These are phyloP conservation scores for Cladorhizidae sp. DNA, from an alignment of 37 sponge, comb jelly and placozoan genomes.

Conservation along the genomic window DNA sequence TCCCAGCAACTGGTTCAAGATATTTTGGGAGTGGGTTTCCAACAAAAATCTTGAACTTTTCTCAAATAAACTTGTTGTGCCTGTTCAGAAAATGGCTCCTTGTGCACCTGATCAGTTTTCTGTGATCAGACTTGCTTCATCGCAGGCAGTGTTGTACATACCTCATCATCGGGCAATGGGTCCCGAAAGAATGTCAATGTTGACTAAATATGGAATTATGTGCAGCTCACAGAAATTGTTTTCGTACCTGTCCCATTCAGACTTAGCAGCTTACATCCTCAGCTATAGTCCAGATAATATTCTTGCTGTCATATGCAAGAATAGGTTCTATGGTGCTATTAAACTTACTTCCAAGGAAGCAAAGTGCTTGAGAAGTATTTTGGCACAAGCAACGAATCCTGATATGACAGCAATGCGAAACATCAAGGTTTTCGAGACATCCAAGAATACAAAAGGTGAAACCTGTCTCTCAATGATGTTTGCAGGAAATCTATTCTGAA, in stretches of 20 bases:
- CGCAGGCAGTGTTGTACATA: neutral
- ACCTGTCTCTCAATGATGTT: conserved; percentile 11
- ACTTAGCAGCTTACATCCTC: neutral
- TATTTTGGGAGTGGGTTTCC: conserved; percentile 52
- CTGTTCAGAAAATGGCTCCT: neutral
- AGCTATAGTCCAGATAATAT: neutral
- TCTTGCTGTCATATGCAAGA: neutral
- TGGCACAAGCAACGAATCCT: neutral
- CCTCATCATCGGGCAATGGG: neutral
- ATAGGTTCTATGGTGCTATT: neutral
- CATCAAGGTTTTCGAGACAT: conserved; percentile 5
- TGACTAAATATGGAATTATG: neutral
- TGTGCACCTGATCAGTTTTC: neutral
- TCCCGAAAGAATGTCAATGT: neutral
- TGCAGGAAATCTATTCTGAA: neutral
- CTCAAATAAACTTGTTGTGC: conserved; percentile 15
- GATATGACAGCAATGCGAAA: neutral
- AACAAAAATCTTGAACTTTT: conserved; percentile 5
- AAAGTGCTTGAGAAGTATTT: conserved; percentile 7
- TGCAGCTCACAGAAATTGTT: neutral
- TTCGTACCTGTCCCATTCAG: neutral
- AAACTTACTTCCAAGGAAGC: conserved; percentile 9
- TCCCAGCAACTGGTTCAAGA: conserved; percentile 20
- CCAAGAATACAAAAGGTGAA: neutral
- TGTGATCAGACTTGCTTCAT: neutral